Conservation (phyloP, 2,113 vertebrate genomes). For the Mungos mungo region DNA sequence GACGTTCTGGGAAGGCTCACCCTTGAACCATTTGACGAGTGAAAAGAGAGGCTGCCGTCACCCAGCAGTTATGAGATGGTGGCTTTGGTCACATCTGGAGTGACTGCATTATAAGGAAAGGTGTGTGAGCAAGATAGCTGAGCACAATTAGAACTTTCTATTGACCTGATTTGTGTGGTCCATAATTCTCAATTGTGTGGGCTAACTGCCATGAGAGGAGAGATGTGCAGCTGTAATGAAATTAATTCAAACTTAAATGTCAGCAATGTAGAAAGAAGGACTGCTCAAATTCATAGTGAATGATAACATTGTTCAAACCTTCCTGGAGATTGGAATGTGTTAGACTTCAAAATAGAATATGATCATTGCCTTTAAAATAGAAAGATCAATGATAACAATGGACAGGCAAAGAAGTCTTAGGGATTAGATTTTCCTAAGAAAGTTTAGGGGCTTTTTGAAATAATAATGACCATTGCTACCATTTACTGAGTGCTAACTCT, state of each 20-base stretch:
- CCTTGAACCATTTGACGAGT: neutral
- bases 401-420: neutral
- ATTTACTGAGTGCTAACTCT: neutral
- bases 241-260: conserved; percentile 40
- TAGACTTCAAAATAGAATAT: conserved; percentile 13
- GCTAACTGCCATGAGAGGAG: neutral
- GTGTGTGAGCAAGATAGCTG: neutral
- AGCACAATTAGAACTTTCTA: neutral
- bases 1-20: neutral
- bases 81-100: neutral
- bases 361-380: conserved; percentile 18
- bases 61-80: neutral
- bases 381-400: conserved; percentile 19
- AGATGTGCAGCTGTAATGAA: conserved; percentile 19
- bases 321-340: conserved; percentile 22
- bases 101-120: neutral
- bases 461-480: neutral
- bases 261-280: neutral
- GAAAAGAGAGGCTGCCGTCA: neutral
- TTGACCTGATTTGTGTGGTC: neutral
- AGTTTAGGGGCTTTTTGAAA: neutral
- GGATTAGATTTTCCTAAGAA: conserved; percentile 10
- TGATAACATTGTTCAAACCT: neutral
- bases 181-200: conserved; percentile 21
- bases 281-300: neutral